phyloP scores from a whole-genome alignment of 2,888 invertebrate species.

The Pristionchus japonicus region DNA sequence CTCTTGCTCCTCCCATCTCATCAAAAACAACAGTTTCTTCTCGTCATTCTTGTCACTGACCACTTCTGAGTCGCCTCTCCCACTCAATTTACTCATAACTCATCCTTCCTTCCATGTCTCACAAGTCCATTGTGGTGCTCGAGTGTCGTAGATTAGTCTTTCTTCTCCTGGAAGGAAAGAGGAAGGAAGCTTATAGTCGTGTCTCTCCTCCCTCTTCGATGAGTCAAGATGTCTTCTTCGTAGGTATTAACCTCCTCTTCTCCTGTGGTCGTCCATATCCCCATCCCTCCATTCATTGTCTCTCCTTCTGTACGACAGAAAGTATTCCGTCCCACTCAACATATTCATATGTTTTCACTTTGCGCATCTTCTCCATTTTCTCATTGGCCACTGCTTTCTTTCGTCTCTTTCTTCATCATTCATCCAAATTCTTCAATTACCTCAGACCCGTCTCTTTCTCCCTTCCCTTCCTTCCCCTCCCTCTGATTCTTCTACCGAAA shows the following conservation, averaged over 20 bases:
- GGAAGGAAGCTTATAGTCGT: constrained; percentile 34
- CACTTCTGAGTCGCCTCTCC: not conserved
- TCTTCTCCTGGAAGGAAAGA: constrained; percentile 24
- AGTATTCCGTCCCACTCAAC: constrained; percentile 32
- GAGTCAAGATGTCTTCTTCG: constrained; percentile 17
- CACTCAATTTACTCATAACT: constrained; percentile 14
- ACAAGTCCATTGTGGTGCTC: constrained; percentile 21
- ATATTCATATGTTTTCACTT: constrained; percentile 45
- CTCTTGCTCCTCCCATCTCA: not conserved
- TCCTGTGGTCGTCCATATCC: not conserved
- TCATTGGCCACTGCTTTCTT: constrained; percentile 17
- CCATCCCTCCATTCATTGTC: constrained; percentile 17
- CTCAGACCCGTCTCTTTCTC: not conserved
- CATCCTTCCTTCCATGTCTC: constrained; percentile 22
- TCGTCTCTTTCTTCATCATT: constrained; percentile 36
- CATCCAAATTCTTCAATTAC: constrained; percentile 42
- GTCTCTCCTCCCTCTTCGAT: not conserved
- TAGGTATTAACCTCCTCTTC: constrained; percentile 30
- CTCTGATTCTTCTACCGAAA: constrained; percentile 24
- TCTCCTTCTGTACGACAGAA: constrained; percentile 34
- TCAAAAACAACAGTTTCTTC: not conserved
- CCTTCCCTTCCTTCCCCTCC: not conserved
- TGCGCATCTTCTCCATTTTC: constrained; percentile 8
- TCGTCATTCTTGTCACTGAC: not conserved
- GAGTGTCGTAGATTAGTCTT: constrained; percentile 44